A percentile compares a stretch with the other conserved stretches of the same genome.
Conservation (phyloP, 2,113 vertebrate species). For the Lophius piscatorius region DNA sequence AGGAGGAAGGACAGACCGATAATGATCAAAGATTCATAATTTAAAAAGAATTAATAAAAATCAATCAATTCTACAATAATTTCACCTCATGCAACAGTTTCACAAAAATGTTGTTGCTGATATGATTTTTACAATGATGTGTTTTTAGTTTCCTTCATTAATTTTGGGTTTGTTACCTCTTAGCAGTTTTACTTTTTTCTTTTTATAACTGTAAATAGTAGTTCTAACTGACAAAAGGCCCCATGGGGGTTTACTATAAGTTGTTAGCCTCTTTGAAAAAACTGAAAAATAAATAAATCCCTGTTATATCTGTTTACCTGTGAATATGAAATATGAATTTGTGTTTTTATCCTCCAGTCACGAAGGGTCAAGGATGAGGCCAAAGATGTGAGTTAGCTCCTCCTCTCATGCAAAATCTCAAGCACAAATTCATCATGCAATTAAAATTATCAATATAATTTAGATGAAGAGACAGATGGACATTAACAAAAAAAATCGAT, state of each 20-base stretch:
- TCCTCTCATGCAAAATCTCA: conserved; percentile 14
- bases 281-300: neutral
- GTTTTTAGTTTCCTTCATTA: conserved; percentile 20
- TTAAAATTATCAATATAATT: neutral
- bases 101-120: no score
- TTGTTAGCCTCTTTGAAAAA: no score
- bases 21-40: conserved; percentile 51
- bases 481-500: neutral
- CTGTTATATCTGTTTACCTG: conserved; percentile 1
- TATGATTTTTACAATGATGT: conserved; percentile 6
- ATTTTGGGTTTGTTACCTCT: conserved; percentile 3
- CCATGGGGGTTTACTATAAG: no score
- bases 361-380: conserved; percentile 90
- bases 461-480: neutral
- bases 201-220: neutral
- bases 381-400: conserved; percentile 75
- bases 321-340: conserved; percentile 31
- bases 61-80: no score
- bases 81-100: no score
- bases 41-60: no score
- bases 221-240: neutral
- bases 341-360: conserved; percentile 84
- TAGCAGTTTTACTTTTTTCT: neutral
- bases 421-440: no score
- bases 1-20: conserved; percentile 35